Percentiles rank a stretch among this genome's conserved stretches.
Conservation (phyloP, 2,888 invertebrate species). For the Hypselothyrea guttata region DNA sequence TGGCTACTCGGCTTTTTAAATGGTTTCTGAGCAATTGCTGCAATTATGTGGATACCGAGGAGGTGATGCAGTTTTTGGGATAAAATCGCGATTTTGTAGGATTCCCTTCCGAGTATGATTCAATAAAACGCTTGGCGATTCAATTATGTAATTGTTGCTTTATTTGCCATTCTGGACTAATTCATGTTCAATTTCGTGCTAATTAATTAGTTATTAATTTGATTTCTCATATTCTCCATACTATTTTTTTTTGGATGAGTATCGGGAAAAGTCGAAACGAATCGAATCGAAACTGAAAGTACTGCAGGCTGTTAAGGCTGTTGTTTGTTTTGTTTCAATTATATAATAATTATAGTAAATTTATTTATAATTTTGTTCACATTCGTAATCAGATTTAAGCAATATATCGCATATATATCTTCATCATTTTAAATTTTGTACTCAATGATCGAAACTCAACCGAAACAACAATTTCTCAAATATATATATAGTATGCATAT, state of each 20-base stretch:
- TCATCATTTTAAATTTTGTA: constrained; percentile 43
- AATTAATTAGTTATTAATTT: constrained; percentile 30
- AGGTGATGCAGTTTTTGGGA: constrained; percentile 12
- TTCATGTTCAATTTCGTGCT: constrained; percentile 53
- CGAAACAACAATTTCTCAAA: constrained; percentile 46
- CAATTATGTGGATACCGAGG: constrained; percentile 32
- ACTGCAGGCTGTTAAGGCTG: neutral
- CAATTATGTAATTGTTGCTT: constrained; percentile 13
- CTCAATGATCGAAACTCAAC: constrained; percentile 42
- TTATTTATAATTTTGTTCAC: constrained; percentile 33
- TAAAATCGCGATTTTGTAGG: neutral
- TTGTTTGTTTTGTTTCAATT: no score
- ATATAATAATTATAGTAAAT: constrained; percentile 14
- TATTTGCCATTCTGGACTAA: constrained; percentile 41
- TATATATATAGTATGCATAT: constrained; percentile 5
- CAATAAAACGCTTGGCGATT: constrained; percentile 1
- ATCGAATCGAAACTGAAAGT: no score
- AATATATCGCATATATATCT: constrained; percentile 8
- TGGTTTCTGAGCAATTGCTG: constrained; percentile 25
- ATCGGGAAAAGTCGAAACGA: no score
- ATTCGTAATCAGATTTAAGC: constrained; percentile 31
- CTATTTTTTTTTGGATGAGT: constrained; percentile 19
- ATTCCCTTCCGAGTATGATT: neutral
- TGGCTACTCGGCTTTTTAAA: constrained; percentile 9
- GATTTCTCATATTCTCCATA: neutral